Conservation (phyloP, 2,888 invertebrate species). For the Linnaemya tessellans region DNA sequence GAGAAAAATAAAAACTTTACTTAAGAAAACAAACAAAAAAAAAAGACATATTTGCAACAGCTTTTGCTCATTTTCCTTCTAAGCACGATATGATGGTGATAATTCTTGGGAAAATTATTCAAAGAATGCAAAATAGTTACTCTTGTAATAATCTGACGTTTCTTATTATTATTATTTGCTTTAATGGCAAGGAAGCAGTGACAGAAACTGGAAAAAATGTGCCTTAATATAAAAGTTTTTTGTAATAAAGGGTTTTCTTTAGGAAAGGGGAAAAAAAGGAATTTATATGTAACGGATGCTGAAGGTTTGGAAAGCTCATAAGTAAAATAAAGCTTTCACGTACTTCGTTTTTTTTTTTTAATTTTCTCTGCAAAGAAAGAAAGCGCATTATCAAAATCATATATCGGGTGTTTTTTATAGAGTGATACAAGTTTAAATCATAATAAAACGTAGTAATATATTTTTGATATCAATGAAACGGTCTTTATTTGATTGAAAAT, state of each 20-base stretch:
- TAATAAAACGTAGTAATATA: too few relatives aligned
- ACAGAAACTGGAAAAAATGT: neutral
- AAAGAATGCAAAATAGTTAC: slow-evolving; percentile 37
- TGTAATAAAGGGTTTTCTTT: neutral
- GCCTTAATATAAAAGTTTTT: neutral
- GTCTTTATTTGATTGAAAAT: too few relatives aligned
- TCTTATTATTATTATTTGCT: neutral
- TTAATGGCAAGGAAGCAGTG: neutral
- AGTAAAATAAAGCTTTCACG: too few relatives aligned
- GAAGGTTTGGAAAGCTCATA: too few relatives aligned
- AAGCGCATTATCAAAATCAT: too few relatives aligned
- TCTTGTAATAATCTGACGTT: slow-evolving; percentile 14
- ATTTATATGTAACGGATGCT: neutral
- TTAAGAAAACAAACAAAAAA: slow-evolving; percentile 9
- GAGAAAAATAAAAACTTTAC: slow-evolving; percentile 1
- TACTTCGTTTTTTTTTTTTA: too few relatives aligned
- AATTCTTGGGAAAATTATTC: slow-evolving; percentile 64
- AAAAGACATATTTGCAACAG: neutral
- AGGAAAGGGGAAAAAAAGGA: neutral
- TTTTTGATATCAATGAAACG: too few relatives aligned
- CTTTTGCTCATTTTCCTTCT: slow-evolving; percentile 50
- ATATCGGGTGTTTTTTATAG: too few relatives aligned
- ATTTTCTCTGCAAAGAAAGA: too few relatives aligned
- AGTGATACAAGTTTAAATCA: too few relatives aligned
- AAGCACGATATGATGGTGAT: slow-evolving; percentile 48